Conservation (phyloP, 35 echinoderm and acorn worm genomes). For the Anneissia japonica region DNA sequence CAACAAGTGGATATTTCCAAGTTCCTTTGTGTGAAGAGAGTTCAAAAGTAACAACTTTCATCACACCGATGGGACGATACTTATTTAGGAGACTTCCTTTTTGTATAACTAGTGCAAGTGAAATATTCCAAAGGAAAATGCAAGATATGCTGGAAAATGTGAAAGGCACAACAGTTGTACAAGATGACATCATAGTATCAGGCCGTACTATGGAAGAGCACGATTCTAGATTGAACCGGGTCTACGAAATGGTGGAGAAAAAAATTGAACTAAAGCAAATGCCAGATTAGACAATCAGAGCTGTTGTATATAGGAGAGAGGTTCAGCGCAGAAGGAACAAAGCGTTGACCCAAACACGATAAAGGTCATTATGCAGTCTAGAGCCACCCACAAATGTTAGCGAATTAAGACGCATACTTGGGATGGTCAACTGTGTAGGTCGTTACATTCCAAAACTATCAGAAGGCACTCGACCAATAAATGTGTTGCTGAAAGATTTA, state of each 20-base stretch:
- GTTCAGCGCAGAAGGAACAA: conserved; percentile 14
- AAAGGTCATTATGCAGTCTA: conserved; percentile 7
- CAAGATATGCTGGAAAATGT: neutral
- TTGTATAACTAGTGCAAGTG: neutral
- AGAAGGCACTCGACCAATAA: neutral
- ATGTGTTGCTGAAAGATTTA: neutral
- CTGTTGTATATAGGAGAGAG: conserved; percentile 8
- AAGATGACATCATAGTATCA: neutral
- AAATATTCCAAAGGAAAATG: neutral
- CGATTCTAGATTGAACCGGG: neutral
- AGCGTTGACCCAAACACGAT: conserved; percentile 16
- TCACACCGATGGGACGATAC: conserved; percentile 41
- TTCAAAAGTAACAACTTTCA: conserved; percentile 39
- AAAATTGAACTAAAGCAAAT: neutral
- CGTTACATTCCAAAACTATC: conserved; percentile 7
- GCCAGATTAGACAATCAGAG: neutral
- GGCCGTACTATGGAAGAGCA: neutral
- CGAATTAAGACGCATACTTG: neutral
- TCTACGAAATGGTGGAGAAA: neutral
- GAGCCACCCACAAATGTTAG: conserved; percentile 12
- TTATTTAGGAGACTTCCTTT: neutral
- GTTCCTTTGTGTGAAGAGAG: conserved; percentile 38
- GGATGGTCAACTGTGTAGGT: conserved; percentile 1
- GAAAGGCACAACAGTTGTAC: neutral
- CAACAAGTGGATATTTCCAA: conserved; percentile 60